Base-by-base conservation (phyloP, 2,888 invertebrate species). In the Spilosoma lubricipeda region DNA sequence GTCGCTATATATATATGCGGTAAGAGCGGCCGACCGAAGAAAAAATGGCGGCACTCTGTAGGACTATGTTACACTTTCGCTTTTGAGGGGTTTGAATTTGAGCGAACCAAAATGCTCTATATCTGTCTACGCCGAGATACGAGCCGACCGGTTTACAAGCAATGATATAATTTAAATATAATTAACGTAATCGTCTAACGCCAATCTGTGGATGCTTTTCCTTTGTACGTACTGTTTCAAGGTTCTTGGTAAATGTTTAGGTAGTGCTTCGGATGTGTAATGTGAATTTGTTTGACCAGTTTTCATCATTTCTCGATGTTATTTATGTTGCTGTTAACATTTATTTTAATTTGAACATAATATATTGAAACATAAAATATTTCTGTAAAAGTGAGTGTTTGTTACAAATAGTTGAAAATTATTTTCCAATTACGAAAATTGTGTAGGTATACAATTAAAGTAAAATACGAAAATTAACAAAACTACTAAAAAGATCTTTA, bases 11-110 rank as follows among this genome's bases (percentile, higher is more conserved):
- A 95, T 95, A 96, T 96, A 95, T 93, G 91, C 91, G 85, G 90
- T 88, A 93, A 90, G 93, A 94, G 94, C 92, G 94, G 90, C 93
- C 90, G 94, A 93, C 89, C 95, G 94, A 92, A 90, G 90, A 93
- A 94, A 95, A 95, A 93, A 92, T 92, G 91, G 90, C 93, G 89
- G 83, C 87, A 82, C 87, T 88, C 90, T 86, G 91, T 93, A 95
- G 95, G 95, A 94, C 94, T 90, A 92, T 90, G 93, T 87, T 93
- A 94, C 90, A 96, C 96, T 96, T 96, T 96, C 96, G 96, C 96
- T 95, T 92, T 94, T 88, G 91, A 93, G 93, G 94, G 93, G 92
- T 90, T 91, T 83, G 87, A 88, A 86, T 85, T 84, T 85, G 86
- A 89, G 80, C 88, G 88, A 89, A 84, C 89, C 92, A 85, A 93